A percentile compares a stretch with the other conserved stretches of the same genome.
phyloP scores from a whole-genome alignment of 1,140 invertebrate species.

The Lasioglossum albipes region DNA sequence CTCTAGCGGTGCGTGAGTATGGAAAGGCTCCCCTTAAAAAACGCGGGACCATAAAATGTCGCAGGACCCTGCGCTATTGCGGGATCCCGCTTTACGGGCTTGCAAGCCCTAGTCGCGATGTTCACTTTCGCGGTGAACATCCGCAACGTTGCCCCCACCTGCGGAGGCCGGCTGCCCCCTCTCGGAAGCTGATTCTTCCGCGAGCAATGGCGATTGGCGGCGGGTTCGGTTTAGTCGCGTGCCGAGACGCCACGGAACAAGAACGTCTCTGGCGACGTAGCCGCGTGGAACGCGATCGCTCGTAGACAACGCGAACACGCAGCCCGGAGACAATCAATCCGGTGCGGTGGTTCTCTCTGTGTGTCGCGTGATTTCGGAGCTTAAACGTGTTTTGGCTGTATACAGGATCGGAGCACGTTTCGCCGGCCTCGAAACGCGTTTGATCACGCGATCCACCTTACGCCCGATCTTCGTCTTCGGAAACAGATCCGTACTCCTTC shows the following conservation, averaged over 20 bases:
- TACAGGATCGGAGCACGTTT: neutral
- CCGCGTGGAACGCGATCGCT: neutral
- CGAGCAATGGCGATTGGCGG: constrained; percentile 46
- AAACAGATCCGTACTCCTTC: no score
- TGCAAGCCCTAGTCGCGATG: neutral
- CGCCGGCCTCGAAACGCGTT: neutral
- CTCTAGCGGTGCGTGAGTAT: no score
- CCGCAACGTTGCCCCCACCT: constrained; percentile 16
- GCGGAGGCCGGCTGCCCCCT: neutral
- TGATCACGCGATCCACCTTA: neutral
- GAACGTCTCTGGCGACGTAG: constrained; percentile 19
- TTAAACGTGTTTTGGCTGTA: neutral
- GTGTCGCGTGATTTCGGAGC: constrained; percentile 16
- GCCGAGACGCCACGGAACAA: constrained; percentile 47
- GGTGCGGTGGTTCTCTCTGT: neutral
- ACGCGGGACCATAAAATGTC: no score
- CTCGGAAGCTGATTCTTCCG: constrained; percentile 11
- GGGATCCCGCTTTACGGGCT: no score
- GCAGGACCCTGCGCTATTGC: no score
- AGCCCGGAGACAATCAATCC: neutral
- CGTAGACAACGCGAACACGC: neutral
- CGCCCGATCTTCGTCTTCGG: no score
- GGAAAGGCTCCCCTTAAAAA: no score
- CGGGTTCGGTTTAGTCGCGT: constrained; percentile 61
- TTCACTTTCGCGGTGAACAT: constrained; percentile 20